Evolutionary conservation across 2,113 vertebrate species (phyloP).

Genomic region (Gymnobelideus leadbeateri): DNA sequence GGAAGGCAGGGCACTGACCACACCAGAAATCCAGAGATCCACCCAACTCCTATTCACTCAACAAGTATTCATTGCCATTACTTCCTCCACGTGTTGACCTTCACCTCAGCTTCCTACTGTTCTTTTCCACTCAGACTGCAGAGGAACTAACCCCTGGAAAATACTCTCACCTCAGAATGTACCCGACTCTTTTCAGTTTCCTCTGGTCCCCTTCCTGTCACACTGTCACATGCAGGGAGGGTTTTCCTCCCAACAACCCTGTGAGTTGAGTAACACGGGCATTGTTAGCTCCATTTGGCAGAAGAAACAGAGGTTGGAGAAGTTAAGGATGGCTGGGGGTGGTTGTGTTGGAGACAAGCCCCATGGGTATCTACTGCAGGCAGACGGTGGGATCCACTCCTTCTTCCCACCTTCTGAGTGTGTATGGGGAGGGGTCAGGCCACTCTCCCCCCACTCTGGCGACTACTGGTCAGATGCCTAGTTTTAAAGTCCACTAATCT

Average conservation of each 20-base stretch:
- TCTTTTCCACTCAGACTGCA: slow-evolving; percentile 16
- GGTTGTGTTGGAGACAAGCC: not conserved
- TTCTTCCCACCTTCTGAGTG: not conserved
- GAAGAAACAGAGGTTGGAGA: not conserved
- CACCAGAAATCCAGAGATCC: not conserved
- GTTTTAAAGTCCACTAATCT: not conserved
- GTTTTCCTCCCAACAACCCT: not conserved
- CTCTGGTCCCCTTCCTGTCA: not conserved
- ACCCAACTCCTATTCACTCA: not conserved
- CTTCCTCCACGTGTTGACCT: slow-evolving; percentile 13
- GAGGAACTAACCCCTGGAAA: slow-evolving; percentile 14
- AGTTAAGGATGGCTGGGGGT: not conserved
- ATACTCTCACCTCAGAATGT: not conserved
- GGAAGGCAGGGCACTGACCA: not conserved
- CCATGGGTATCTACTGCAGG: not conserved
- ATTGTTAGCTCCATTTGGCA: not conserved
- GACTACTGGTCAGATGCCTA: not conserved
- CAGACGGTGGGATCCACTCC: not conserved
- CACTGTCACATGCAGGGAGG: not conserved
- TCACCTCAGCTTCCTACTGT: not conserved
- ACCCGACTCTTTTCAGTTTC: slow-evolving; percentile 27
- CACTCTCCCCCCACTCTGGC: not conserved
- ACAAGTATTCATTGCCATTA: not conserved
- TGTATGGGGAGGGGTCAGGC: too few relatives aligned
- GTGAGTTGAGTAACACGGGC: not conserved